Evolutionary conservation across 2,888 invertebrate genomes (phyloP).

Genomic region (Idaea biselata): DNA sequence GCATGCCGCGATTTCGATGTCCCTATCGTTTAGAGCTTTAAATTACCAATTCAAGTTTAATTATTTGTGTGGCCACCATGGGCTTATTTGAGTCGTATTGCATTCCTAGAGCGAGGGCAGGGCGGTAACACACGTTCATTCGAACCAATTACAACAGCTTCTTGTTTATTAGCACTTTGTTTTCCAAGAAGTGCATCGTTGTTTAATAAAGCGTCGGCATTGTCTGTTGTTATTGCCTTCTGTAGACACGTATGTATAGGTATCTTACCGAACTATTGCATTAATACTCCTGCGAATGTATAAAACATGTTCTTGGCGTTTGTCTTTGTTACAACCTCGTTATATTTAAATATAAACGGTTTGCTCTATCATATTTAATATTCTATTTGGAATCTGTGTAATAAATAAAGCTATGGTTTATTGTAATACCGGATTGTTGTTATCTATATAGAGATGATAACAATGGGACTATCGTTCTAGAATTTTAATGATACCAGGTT

Average conservation of each 20-base stretch:
- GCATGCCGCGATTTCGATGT: slow-evolving; percentile 19
- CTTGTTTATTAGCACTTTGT: slow-evolving; percentile 50
- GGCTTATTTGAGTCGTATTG: slow-evolving; percentile 26
- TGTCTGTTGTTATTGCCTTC: slow-evolving; percentile 46
- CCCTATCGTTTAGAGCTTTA: slow-evolving; percentile 22
- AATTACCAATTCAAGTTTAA: slow-evolving; percentile 26
- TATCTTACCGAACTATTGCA: slow-evolving; percentile 6
- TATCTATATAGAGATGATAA: neutral
- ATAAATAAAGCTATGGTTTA: neutral
- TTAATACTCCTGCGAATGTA: slow-evolving; percentile 2
- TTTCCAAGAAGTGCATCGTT: slow-evolving; percentile 54
- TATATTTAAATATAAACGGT: neutral
- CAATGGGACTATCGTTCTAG: neutral
- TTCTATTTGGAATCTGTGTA: neutral
- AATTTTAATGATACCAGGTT: neutral
- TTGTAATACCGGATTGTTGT: neutral
- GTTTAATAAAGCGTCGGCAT: slow-evolving; percentile 48
- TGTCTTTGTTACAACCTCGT: slow-evolving; percentile 2
- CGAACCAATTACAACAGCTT: slow-evolving; percentile 17
- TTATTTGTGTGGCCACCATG: slow-evolving; percentile 26
- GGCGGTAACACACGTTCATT: neutral
- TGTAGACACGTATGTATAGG: slow-evolving; percentile 36
- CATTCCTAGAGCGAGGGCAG: slow-evolving; percentile 21
- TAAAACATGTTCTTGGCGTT: slow-evolving; percentile 1
- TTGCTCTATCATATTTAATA: neutral